phyloP scores from a whole-genome alignment of 2,888 invertebrate genomes.

The Agrotis clavis region DNA sequence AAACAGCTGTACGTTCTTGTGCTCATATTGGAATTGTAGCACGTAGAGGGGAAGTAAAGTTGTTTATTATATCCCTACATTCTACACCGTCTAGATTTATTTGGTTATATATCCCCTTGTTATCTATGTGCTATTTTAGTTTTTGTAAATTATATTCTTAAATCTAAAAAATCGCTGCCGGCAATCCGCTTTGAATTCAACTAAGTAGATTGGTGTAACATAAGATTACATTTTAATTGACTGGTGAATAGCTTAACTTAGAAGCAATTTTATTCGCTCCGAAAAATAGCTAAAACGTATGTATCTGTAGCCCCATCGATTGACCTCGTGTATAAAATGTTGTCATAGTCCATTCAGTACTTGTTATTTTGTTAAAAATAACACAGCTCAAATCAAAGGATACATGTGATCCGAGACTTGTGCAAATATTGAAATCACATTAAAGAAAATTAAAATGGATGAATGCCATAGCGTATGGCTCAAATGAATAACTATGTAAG shows the following conservation, averaged over 20 bases:
- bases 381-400: not conserved
- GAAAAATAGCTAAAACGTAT: not conserved
- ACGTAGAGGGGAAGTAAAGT: not conserved
- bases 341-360: not conserved
- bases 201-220: not conserved
- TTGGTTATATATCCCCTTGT: slow-evolving; percentile 1
- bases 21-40: slow-evolving; percentile 29
- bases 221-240: slow-evolving; percentile 46
- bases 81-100: not conserved
- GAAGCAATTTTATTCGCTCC: slow-evolving; percentile 10
- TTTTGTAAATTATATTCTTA: slow-evolving; percentile 14
- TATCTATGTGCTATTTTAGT: slow-evolving; percentile 27
- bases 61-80: not conserved
- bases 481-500: slow-evolving; percentile 1
- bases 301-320: not conserved
- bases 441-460: slow-evolving; percentile 2
- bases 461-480: slow-evolving; percentile 5
- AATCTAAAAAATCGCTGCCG: slow-evolving; percentile 28
- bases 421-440: not conserved
- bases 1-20: slow-evolving; percentile 25
- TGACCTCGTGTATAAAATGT: not conserved
- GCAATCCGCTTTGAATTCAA: not conserved
- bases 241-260: slow-evolving; percentile 22
- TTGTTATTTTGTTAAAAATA: slow-evolving; percentile 1
- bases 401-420: not conserved